Evolutionary conservation across 2,888 invertebrate genomes (phyloP).

Genomic region (Selenia dentaria): DNA sequence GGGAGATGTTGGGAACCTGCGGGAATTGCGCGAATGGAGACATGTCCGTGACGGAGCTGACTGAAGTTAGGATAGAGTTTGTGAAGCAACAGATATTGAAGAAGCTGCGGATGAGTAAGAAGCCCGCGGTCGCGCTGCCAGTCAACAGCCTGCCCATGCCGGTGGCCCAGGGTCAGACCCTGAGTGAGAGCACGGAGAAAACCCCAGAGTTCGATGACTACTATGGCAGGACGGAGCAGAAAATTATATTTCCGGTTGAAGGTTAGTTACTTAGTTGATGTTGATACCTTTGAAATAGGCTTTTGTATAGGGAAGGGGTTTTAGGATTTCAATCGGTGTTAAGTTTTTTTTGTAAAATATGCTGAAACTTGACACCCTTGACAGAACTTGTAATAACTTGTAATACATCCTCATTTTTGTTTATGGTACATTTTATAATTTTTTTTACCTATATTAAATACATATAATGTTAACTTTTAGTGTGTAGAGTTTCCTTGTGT

Average conservation of each 20-base stretch:
- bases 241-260: constrained; percentile 92
- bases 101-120: constrained; percentile 90
- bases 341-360: too few relatives aligned
- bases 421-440: too few relatives aligned
- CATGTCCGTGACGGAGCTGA: constrained; percentile 81
- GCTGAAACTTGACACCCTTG: too few relatives aligned
- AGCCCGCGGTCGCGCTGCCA: constrained; percentile 87
- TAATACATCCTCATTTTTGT: too few relatives aligned
- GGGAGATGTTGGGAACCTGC: constrained; percentile 63
- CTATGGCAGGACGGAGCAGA: constrained; percentile 93
- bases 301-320: too few relatives aligned
- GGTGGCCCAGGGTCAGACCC: constrained; percentile 89
- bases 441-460: too few relatives aligned
- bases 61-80: constrained; percentile 90
- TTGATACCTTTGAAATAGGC: too few relatives aligned
- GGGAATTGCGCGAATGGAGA: constrained; percentile 76
- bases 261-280: constrained; percentile 72
- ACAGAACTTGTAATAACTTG: too few relatives aligned
- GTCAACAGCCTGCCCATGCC: constrained; percentile 89
- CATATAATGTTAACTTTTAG: too few relatives aligned
- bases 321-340: too few relatives aligned
- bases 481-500: too few relatives aligned
- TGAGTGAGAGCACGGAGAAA: constrained; percentile 82
- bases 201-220: constrained; percentile 89
- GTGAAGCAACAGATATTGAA: constrained; percentile 94